Base-by-base conservation (phyloP, 2,888 invertebrate genomes). In the Eristalis intricaria region DNA sequence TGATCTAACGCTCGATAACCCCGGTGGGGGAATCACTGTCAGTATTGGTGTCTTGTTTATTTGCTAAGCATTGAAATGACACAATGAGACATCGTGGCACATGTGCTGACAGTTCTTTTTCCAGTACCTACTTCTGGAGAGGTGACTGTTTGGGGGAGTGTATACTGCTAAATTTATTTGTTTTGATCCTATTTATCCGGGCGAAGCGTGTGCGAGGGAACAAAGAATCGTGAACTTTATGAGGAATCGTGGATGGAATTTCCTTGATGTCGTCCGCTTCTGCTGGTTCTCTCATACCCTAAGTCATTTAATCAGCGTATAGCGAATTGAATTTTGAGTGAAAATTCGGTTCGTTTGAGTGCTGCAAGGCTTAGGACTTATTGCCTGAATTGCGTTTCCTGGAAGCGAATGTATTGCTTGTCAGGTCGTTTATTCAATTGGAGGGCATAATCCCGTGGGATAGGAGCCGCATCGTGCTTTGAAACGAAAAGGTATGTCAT, bases 1-100 rank as follows among this genome's bases (percentile, higher is more conserved):
- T 85, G 81, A 85, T 85, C 77, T 74, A 73, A 77, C 73, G 68
- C 29, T 58, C 38, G 71, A 82, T 76, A 76, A 23, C 66, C 35
- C 19, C 26, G 43, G 26, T 60, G 15, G 29, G 22, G 29, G 26
- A 58, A 73, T 32, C 22, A 35, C n/a, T 4, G 40, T 13, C 13
- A 40, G 40, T 15, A n/a, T 43, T 4, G 13, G 19, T 68, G 50
- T 63, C 58, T 63, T 66, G 71, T 85, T 81, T 85, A 85, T 85
- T 81, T 82, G 81, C 64, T 69, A 60, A 65, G 58, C 71, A 73
- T 77, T 77, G 63, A 77, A 40, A 50, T 26, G 32, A 32, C 19
- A 75, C 64, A 26, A 61, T 13, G 15, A 60, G 15, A 77, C 68
- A 69, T 73, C 73, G 38, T 69, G 50, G 69, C 73, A 77, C 81